Conservation (phyloP, 2,797 vertebrate species). For the Cetoscarus ocellatus region DNA sequence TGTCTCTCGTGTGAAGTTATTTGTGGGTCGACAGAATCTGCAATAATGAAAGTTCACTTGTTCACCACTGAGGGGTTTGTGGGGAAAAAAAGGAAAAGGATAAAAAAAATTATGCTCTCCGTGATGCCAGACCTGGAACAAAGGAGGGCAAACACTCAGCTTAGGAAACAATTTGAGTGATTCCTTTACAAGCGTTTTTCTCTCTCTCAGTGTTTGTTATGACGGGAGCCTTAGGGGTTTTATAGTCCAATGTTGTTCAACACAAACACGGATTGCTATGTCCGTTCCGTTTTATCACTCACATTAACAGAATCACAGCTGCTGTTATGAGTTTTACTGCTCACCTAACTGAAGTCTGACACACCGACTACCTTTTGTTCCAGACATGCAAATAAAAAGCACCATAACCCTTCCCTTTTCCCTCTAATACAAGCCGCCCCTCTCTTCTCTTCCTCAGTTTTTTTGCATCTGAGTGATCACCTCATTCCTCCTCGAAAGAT, state of each 20-base stretch:
- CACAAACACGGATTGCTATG: conserved; percentile 63
- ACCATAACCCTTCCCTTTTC: conserved; percentile 26
- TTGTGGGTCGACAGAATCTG: conserved; percentile 86
- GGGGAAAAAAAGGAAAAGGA: conserved; percentile 41
- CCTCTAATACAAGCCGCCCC: conserved; percentile 25
- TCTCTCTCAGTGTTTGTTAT: conserved; percentile 49
- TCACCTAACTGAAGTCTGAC: conserved; percentile 41
- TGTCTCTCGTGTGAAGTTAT: conserved; percentile 88
- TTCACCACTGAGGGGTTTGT: conserved; percentile 81
- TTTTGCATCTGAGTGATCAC: conserved; percentile 69
- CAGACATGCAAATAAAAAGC: conserved; percentile 41
- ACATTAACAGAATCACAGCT: conserved; percentile 64
- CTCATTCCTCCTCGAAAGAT: conserved; percentile 66
- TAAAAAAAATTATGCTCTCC: conserved; percentile 72
- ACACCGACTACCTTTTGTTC: conserved; percentile 16
- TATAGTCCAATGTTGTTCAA: conserved; percentile 16
- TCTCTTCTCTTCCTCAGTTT: conserved; percentile 34
- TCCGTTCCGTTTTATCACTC: conserved; percentile 68
- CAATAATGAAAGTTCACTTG: conserved; percentile 90
- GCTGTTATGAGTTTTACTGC: conserved; percentile 54
- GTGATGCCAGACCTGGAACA: conserved; percentile 58
- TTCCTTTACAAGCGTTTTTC: conserved; percentile 52
- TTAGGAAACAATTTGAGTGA: conserved; percentile 48
- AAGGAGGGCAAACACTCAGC: conserved; percentile 38
- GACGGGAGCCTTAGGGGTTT: conserved; percentile 55